phyloP scores from a whole-genome alignment of 2,797 vertebrate genomes.

The Gallinago stenura region DNA sequence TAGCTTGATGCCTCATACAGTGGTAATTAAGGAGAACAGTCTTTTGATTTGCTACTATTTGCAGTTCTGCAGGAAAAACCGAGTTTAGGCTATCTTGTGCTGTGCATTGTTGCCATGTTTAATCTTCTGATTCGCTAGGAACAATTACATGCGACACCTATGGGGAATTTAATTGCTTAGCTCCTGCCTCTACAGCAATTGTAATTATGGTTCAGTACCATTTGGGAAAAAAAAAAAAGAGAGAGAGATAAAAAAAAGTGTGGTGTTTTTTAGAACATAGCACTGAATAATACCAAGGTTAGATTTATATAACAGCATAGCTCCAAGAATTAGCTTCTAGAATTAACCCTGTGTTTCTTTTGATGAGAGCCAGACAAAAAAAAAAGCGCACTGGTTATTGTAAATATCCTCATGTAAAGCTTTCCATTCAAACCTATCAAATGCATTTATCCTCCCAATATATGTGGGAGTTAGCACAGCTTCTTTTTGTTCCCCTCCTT shows the following conservation, averaged over 20 bases:
- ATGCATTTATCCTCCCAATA: not conserved
- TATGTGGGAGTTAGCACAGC: conserved; percentile 52
- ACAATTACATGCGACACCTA: conserved; percentile 80
- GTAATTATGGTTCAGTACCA: conserved; percentile 77
- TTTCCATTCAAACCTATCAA: conserved; percentile 22
- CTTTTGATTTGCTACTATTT: conserved; percentile 84
- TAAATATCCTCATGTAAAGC: conserved; percentile 40
- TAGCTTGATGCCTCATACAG: conserved; percentile 82
- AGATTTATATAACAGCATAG: conserved; percentile 54
- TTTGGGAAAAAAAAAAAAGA: not conserved
- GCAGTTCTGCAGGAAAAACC: conserved; percentile 82
- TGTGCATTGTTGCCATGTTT: conserved; percentile 79
- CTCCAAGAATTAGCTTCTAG: conserved; percentile 53
- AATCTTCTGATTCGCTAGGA: conserved; percentile 81
- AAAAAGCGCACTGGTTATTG: not conserved
- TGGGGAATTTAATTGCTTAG: conserved; percentile 83
- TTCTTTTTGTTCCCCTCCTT: conserved; percentile 17
- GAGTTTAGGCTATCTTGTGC: conserved; percentile 82
- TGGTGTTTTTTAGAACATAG: conserved; percentile 62
- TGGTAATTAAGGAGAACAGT: conserved; percentile 85
- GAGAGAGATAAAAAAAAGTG: not conserved
- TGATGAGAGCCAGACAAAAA: conserved; percentile 19
- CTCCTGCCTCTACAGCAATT: conserved; percentile 76
- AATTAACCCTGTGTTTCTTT: conserved; percentile 49
- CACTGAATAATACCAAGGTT: conserved; percentile 70